Percentiles rank a stretch among this genome's conserved stretches.
phyloP scores from a whole-genome alignment of 2,113 vertebrate genomes.

The Mormyrus iriodes region DNA sequence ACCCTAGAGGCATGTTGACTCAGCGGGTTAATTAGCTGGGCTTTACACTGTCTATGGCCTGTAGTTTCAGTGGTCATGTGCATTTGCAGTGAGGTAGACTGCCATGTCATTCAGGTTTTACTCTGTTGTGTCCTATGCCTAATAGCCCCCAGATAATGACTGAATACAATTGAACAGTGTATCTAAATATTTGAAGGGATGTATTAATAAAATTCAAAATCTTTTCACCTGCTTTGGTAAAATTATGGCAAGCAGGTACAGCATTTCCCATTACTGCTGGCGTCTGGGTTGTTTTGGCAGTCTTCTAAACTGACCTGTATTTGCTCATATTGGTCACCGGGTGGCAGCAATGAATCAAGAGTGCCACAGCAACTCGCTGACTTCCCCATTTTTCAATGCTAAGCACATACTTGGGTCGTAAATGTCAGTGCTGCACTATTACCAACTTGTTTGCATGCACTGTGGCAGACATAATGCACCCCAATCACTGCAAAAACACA shows the following conservation, averaged over 20 bases:
- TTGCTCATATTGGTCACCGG: background rate
- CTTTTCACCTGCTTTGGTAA: background rate
- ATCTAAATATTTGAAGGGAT: background rate
- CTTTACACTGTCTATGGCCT: background rate
- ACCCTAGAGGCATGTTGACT: background rate
- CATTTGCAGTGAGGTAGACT: background rate
- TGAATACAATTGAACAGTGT: background rate
- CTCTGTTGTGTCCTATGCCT: background rate
- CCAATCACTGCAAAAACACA: constrained; percentile 3
- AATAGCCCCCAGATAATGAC: background rate
- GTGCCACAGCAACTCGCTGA: background rate
- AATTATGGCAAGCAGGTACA: background rate
- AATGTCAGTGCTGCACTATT: background rate
- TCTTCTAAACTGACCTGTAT: background rate
- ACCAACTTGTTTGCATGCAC: background rate
- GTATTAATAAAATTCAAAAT: background rate
- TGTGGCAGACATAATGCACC: background rate
- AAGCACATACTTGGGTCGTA: constrained; percentile 13
- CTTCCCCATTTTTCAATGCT: constrained; percentile 6
- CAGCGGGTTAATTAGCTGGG: background rate
- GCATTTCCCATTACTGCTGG: background rate
- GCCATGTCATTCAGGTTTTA: background rate
- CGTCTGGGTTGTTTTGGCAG: background rate
- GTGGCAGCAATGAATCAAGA: constrained; percentile 13
- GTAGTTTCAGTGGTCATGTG: background rate